A percentile compares a stretch with the other conserved stretches of the same genome.
phyloP scores from a whole-genome alignment of 1,140 invertebrate species.

The Bombus superbus region DNA sequence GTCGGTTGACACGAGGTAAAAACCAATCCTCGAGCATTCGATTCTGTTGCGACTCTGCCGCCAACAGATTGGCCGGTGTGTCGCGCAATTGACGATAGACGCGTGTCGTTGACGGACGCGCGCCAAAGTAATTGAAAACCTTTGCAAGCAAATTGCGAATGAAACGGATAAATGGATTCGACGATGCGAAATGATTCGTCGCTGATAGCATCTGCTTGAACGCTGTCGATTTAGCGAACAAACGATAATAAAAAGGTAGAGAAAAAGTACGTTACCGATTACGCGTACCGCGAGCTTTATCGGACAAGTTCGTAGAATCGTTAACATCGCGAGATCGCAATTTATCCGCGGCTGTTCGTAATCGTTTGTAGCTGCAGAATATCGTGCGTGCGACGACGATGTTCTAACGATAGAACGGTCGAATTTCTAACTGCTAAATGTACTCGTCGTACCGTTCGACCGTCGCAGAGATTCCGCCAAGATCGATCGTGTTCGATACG shows the following conservation, averaged over 20 bases:
- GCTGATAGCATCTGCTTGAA: neutral
- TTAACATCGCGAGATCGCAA: too few relatives aligned
- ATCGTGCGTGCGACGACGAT: too few relatives aligned
- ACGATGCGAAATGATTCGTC: neutral
- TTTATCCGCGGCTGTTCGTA: neutral
- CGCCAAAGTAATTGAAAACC: neutral
- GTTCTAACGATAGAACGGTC: neutral
- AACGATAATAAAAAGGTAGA: neutral
- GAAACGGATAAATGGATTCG: neutral
- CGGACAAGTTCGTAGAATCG: neutral
- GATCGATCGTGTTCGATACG: neutral
- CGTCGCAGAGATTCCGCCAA: too few relatives aligned
- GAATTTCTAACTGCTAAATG: neutral
- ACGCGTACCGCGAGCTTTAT: neutral
- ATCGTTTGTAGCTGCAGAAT: too few relatives aligned
- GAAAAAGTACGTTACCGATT: neutral
- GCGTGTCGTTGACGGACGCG: neutral
- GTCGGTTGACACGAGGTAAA: neutral
- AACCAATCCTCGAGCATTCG: neutral
- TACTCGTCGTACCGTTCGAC: neutral
- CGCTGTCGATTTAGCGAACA: neutral
- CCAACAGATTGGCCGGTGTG: neutral
- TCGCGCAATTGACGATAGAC: constrained; percentile 2
- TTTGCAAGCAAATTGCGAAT: neutral
- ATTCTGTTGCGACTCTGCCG: neutral